These are phyloP conservation scores for Aplysina aerophoba DNA, from an alignment of 37 sponge, comb jelly and placozoan species.

Conservation along the genomic window DNA sequence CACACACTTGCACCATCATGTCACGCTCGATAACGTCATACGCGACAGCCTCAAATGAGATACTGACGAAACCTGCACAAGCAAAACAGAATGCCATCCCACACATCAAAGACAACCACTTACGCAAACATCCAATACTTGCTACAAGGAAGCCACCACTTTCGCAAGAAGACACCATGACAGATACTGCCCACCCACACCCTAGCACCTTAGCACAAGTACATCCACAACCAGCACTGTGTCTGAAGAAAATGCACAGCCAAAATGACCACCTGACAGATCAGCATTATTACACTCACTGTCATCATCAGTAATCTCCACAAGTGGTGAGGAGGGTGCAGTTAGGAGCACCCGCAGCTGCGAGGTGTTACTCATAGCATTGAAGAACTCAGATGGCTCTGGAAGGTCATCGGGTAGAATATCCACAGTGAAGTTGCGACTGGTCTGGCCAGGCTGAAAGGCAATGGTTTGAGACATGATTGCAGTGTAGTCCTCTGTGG, in stretches of 20 bases:
- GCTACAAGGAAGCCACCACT: too few relatives aligned
- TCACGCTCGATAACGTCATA: conserved; percentile 8
- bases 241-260: too few relatives aligned
- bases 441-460: not conserved
- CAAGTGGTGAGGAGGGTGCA: not conserved
- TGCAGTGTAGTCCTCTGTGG: not conserved
- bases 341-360: not conserved
- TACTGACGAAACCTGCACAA: not conserved
- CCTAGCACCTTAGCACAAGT: not conserved
- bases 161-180: too few relatives aligned
- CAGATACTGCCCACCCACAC: conserved; percentile 12
- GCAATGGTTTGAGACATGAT: not conserved
- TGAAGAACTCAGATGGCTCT: not conserved
- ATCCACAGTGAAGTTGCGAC: not conserved
- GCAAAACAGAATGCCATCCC: not conserved
- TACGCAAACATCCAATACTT: too few relatives aligned
- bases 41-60: not conserved
- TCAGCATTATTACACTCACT: too few relatives aligned
- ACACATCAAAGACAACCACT: not conserved
- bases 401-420: not conserved
- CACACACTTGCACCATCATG: conserved; percentile 5
- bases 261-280: too few relatives aligned
- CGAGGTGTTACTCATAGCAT: not conserved
- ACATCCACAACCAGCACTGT: not conserved
- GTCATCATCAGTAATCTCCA: not conserved